A percentile compares a stretch with the other conserved stretches of the same genome.
These are phyloP conservation scores for Tonatia bakeri DNA, from an alignment of 2,113 vertebrate species.

Conservation along the genomic window DNA sequence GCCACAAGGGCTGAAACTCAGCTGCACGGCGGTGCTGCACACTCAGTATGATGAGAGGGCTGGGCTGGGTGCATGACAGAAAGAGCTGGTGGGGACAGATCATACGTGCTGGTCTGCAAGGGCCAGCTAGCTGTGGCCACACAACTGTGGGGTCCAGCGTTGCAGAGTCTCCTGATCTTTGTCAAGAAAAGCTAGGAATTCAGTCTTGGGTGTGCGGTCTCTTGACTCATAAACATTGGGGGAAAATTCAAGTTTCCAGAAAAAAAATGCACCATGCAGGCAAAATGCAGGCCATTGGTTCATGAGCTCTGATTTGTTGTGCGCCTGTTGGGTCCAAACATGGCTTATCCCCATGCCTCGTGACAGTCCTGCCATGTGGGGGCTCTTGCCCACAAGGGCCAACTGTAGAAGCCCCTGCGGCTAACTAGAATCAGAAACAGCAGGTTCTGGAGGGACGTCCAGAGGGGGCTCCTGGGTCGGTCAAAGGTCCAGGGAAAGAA, in stretches of 20 bases:
- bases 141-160: not conserved
- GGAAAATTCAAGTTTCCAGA: not conserved
- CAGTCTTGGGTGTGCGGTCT: not conserved
- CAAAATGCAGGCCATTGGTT: not conserved
- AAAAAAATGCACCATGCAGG: not conserved
- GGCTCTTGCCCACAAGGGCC: not conserved
- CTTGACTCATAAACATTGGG: not conserved
- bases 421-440: not conserved
- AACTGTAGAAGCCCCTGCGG: not conserved
- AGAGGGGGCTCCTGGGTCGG: not conserved
- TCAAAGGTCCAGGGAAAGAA: not conserved
- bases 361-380: not conserved
- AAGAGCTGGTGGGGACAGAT: not conserved
- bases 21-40: not conserved
- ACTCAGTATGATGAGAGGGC: not conserved
- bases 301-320: not conserved
- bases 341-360: not conserved
- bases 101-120: rapidly evolving
- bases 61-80: not conserved
- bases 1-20: not conserved
- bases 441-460: not conserved
- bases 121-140: rapidly evolving
- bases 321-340: not conserved
- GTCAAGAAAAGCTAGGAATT: not conserved
- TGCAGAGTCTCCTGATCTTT: not conserved